Evolutionary conservation across 2,113 vertebrate genomes (phyloP).

Genomic region (Aptenodytes patagonicus): DNA sequence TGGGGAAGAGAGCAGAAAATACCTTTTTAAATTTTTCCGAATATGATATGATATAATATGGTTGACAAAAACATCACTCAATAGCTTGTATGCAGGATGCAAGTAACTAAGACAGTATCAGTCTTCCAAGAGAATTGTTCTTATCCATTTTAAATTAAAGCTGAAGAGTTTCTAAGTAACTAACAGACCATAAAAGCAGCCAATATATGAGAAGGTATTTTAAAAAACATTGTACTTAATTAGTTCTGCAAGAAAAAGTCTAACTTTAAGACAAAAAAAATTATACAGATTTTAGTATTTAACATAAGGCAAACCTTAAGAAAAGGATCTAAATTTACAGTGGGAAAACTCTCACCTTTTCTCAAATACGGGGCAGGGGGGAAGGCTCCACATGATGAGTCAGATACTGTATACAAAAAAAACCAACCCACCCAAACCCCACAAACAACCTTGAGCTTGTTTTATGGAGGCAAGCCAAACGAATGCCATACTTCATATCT

Average conservation of each 20-base stretch:
- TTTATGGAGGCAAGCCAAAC: not conserved
- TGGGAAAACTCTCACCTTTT: not conserved
- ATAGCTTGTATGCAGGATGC: not conserved
- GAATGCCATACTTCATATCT: not conserved
- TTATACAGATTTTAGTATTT: not conserved
- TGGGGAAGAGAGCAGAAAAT: not conserved
- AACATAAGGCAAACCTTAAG: not conserved
- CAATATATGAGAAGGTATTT: not conserved
- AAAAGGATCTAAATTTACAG: not conserved
- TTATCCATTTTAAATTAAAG: not conserved
- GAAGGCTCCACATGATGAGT: not conserved
- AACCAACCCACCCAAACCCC: not conserved
- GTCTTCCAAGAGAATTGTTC: not conserved
- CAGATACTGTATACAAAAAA: not conserved
- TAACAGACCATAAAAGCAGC: not conserved
- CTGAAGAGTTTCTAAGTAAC: not conserved
- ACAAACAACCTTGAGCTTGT: not conserved
- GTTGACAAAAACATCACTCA: not conserved
- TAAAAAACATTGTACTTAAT: not conserved
- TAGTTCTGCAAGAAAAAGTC: not conserved
- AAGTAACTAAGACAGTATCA: not conserved
- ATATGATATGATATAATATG: not conserved
- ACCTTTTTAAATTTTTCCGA: not conserved
- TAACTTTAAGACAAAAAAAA: not conserved
- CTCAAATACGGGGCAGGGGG: not conserved